Evolutionary conservation across 2,113 vertebrate genomes (phyloP).

Genomic region (Actenoides lindsayi): DNA sequence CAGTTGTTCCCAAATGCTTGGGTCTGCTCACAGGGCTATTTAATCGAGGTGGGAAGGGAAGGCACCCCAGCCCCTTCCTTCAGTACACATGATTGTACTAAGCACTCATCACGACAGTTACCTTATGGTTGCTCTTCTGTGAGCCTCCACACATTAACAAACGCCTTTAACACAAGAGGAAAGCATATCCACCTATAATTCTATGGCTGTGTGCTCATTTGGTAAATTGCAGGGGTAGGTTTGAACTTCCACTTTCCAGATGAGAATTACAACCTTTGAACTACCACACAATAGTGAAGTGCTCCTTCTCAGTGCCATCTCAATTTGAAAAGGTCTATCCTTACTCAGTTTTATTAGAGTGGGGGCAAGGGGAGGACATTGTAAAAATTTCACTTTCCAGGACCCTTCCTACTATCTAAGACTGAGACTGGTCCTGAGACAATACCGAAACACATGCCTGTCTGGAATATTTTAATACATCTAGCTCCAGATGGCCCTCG

Average conservation of each 20-base stretch:
- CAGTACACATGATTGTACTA: rapidly evolving
- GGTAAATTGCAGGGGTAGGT: neutral
- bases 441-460: neutral
- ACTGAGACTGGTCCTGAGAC: neutral
- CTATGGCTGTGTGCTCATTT: neutral
- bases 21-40: neutral
- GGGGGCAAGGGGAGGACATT: neutral
- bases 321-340: neutral
- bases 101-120: rapidly evolving
- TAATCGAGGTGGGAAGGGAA: neutral
- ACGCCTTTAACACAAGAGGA: neutral
- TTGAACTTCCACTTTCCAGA: neutral
- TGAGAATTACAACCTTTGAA: neutral
- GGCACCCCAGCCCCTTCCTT: neutral
- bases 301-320: neutral
- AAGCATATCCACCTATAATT: neutral
- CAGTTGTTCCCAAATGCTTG: neutral
- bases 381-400: neutral
- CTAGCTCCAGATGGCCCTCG: neutral
- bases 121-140: neutral
- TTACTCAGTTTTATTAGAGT: neutral
- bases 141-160: neutral
- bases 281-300: neutral
- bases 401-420: neutral
- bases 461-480: neutral